These are phyloP conservation scores for Pachliopta kotzebuea DNA, from an alignment of 2,888 invertebrate genomes.

Conservation along the genomic window DNA sequence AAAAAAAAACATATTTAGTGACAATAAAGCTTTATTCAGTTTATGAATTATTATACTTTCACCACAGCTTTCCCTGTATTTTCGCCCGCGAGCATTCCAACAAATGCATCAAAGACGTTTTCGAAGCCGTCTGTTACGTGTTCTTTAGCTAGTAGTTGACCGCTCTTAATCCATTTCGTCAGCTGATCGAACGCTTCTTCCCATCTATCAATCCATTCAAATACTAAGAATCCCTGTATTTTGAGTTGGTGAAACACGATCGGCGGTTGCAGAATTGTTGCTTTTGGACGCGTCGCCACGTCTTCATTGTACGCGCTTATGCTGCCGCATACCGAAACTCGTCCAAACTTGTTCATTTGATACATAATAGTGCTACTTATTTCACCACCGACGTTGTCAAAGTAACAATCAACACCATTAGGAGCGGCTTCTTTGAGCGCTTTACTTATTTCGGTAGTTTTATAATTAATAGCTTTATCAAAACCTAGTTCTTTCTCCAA, in stretches of 20 bases:
- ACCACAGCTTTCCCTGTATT: conserved; percentile 87
- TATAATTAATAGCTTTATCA: conserved; percentile 86
- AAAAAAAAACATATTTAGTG: too few species aligned
- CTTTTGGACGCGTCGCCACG: conserved; percentile 45
- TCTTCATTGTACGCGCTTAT: conserved; percentile 61
- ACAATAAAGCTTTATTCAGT: too few species aligned
- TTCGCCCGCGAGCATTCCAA: conserved; percentile 82
- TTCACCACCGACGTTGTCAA: conserved; percentile 86
- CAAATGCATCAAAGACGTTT: conserved; percentile 84
- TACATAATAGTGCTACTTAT: conserved; percentile 76
- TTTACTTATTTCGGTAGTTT: conserved; percentile 72
- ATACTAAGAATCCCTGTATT: conserved; percentile 81
- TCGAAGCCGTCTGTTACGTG: conserved; percentile 86
- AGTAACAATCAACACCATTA: conserved; percentile 85
- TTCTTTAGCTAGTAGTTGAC: conserved; percentile 83
- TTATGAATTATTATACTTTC: conserved; percentile 34
- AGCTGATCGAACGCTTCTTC: conserved; percentile 81
- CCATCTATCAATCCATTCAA: conserved; percentile 69
- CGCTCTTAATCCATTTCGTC: conserved; percentile 81
- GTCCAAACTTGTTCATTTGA: conserved; percentile 75
- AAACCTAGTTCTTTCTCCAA: conserved; percentile 82
- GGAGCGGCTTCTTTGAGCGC: conserved; percentile 82
- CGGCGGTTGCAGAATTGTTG: conserved; percentile 72
- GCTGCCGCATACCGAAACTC: conserved; percentile 51
- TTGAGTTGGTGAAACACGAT: conserved; percentile 80